Percentiles rank a stretch among this genome's conserved stretches.
Conservation (phyloP, 2,797 vertebrate species). For the Malurus leucopterus region DNA sequence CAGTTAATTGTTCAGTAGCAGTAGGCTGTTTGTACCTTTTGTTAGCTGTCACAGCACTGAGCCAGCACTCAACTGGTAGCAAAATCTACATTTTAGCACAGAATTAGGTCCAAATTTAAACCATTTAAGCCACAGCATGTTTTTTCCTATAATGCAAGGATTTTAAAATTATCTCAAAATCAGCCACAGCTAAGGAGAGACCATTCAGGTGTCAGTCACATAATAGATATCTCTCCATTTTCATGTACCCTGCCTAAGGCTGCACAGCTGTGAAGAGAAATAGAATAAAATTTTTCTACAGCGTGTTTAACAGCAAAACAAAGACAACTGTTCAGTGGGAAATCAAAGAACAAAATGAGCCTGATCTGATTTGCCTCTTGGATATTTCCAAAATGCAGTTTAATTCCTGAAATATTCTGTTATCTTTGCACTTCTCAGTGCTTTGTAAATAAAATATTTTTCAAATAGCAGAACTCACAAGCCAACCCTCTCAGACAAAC, state of each 20-base stretch:
- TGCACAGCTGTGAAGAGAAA: background rate
- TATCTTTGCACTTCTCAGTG: background rate
- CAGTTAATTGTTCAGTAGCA: background rate
- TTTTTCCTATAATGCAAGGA: background rate
- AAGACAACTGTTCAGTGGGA: background rate
- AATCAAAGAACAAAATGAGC: background rate
- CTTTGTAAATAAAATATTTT: background rate
- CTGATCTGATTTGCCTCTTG: background rate
- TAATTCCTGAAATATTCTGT: background rate
- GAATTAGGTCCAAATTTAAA: background rate
- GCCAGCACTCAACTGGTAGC: background rate
- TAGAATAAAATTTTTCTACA: background rate
- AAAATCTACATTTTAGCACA: background rate
- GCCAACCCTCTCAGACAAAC: background rate
- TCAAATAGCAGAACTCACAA: background rate
- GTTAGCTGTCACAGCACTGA: background rate
- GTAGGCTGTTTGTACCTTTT: background rate
- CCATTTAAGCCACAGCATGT: background rate
- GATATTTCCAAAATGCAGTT: background rate
- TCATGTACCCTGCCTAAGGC: background rate
- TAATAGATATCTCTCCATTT: background rate
- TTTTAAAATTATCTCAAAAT: background rate
- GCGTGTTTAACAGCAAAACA: background rate
- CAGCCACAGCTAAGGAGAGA: background rate
- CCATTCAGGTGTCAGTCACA: background rate